Evolutionary conservation across 92 coral and sea anemone genomes (phyloP), one percentile per base, ranked within the genome.

Genomic region (Paramuricea clavata): DNA sequence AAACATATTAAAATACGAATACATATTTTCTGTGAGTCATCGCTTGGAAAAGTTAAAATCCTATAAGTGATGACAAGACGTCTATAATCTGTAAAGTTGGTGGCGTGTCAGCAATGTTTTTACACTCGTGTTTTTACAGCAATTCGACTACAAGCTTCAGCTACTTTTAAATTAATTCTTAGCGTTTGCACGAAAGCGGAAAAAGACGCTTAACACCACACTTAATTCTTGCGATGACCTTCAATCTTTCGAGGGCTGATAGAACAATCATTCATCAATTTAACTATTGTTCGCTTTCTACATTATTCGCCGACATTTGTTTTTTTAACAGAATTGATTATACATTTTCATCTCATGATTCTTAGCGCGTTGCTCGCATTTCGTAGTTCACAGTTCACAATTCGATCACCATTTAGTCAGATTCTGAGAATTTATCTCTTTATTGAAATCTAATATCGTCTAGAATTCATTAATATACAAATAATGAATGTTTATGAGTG

Each of bases 1-100:
- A n/a, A n/a, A n/a, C n/a, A n/a, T 56, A 56, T 17, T 8, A n/a
- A n/a, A 56, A n/a, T 17, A 56, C 7, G 26, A 28, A 28, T 33
- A 8, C 3, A 65, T 65, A 28, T 11, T 3, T 3, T 3, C 19
- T 17, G 28, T 78, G 83, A 78, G 83, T 78, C 83, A 78, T 78
- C 83, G 69, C 28, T 78, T 35, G 49, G 28, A 78, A 78, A 54
- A 31, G 31, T 65, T 28, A 33, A 54, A 65, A 6, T 19, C 23
- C 72, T 13, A n/a, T 28, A 65, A 31, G 39, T 65, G 41, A 65
- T 17, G 72, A 31, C 72, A 65, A 65, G 41, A 31, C 72, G 39
- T 65, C 41, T 65, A n/a, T n/a, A 65, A 65, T 65, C 72, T 65
- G 39, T 31, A 17, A 65, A 11, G 39, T 65, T 31, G 39, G 72